Conservation (phyloP, 2,888 invertebrate species). For the Latheticus oryzae region DNA sequence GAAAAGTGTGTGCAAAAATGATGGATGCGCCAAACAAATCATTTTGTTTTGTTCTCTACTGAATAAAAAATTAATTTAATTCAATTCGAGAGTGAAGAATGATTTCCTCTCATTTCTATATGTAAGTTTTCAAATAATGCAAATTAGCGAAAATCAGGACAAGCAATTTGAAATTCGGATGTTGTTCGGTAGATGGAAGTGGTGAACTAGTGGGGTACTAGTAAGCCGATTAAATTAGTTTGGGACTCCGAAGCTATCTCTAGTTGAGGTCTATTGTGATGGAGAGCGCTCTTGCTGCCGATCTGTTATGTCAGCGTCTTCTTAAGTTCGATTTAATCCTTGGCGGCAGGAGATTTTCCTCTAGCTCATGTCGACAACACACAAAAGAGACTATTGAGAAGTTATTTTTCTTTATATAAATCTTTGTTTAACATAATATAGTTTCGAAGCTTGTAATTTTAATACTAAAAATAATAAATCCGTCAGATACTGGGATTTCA, state of each 20-base stretch:
- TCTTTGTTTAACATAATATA: slow-evolving; percentile 47
- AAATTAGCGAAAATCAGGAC: slow-evolving; percentile 39
- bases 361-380: slow-evolving; percentile 48
- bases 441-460: slow-evolving; percentile 46
- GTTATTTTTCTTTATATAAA: slow-evolving; percentile 52
- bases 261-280: slow-evolving; percentile 47
- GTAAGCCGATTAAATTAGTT: slow-evolving; percentile 49
- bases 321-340: slow-evolving; percentile 49
- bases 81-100: no score
- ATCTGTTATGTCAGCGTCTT: slow-evolving; percentile 54
- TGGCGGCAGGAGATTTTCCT: slow-evolving; percentile 47
- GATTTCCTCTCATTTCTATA: no score
- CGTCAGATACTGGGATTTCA: slow-evolving; percentile 34
- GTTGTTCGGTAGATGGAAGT: slow-evolving; percentile 40
- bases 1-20: no score
- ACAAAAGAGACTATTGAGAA: slow-evolving; percentile 53
- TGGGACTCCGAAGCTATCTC: slow-evolving; percentile 42
- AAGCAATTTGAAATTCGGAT: slow-evolving; percentile 44
- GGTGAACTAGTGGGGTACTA: slow-evolving; percentile 39
- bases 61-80: no score
- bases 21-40: no score
- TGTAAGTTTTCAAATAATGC: slow-evolving; percentile 39
- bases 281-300: slow-evolving; percentile 46
- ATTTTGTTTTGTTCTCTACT: no score
- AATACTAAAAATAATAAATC: slow-evolving; percentile 39